Conservation (phyloP, 2,113 vertebrate genomes). For the Spea multiplicata region DNA sequence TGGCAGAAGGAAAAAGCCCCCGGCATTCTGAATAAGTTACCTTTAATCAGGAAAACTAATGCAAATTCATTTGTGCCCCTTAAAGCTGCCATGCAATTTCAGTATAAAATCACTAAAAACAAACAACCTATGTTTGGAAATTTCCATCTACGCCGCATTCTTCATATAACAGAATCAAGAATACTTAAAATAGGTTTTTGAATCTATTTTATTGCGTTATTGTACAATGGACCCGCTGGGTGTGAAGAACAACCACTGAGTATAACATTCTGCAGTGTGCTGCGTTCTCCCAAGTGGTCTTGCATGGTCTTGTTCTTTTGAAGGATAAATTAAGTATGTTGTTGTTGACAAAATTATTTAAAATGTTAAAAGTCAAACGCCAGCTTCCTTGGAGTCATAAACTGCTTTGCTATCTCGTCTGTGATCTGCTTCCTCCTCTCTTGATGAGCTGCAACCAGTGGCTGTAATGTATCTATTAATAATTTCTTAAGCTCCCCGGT, state of each 20-base stretch:
- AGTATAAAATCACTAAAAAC: too few species aligned
- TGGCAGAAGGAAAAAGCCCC: too few species aligned
- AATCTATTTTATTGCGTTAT: conserved; percentile 6
- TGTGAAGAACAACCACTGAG: not conserved
- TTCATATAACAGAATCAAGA: too few species aligned
- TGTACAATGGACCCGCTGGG: not conserved
- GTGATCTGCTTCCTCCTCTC: conserved; percentile 85
- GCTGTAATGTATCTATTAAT: conserved; percentile 88
- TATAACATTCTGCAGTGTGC: not conserved
- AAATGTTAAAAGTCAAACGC: conserved; percentile 74
- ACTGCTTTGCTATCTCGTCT: conserved; percentile 77
- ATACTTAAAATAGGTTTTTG: too few species aligned
- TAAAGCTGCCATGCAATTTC: too few species aligned
- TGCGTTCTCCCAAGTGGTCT: too few species aligned
- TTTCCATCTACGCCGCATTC: too few species aligned
- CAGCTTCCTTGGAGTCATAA: conserved; percentile 89
- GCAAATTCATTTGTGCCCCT: too few species aligned
- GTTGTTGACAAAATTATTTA: not conserved
- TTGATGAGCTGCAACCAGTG: conserved; percentile 85
- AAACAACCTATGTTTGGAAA: too few species aligned
- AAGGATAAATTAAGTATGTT: not conserved
- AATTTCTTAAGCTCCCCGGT: conserved; percentile 93
- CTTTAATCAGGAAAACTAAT: too few species aligned
- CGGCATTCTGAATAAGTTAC: too few species aligned
- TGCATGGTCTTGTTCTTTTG: not conserved